Evolutionary conservation across 2,113 vertebrate species (phyloP).

Genomic region (Lipotes vexillifer): DNA sequence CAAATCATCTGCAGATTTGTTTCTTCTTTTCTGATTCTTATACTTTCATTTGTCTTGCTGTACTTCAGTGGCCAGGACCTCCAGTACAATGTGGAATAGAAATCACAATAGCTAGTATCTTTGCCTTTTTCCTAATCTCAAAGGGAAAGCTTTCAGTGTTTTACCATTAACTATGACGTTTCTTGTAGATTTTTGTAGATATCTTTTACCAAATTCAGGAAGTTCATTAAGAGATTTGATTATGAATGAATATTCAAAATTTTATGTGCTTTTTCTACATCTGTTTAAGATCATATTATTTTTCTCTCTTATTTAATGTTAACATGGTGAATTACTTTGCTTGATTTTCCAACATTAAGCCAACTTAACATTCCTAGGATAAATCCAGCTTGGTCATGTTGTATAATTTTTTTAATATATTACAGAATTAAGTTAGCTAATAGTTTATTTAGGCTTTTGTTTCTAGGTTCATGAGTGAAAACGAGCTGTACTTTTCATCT

Average conservation of each 20-base stretch:
- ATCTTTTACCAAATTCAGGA: background rate
- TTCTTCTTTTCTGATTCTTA: background rate
- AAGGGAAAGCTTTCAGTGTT: background rate
- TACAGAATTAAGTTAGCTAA: background rate
- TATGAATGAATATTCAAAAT: background rate
- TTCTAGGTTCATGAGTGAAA: background rate
- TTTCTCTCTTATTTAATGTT: background rate
- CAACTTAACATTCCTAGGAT: background rate
- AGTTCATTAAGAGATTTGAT: background rate
- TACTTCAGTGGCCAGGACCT: background rate
- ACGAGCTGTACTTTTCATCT: background rate
- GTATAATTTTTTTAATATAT: background rate
- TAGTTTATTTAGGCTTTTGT: background rate
- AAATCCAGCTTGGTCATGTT: background rate
- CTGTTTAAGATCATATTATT: background rate
- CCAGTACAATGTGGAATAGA: background rate
- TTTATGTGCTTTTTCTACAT: background rate
- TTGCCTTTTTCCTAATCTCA: background rate
- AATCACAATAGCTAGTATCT: background rate
- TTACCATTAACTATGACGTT: background rate
- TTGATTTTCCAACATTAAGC: background rate
- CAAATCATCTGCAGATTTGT: background rate
- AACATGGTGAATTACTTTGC: background rate
- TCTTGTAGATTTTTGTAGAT: background rate
- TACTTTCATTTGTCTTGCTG: background rate